Base-by-base conservation (phyloP, 2,113 vertebrate species). In the Actenoides lindsayi region DNA sequence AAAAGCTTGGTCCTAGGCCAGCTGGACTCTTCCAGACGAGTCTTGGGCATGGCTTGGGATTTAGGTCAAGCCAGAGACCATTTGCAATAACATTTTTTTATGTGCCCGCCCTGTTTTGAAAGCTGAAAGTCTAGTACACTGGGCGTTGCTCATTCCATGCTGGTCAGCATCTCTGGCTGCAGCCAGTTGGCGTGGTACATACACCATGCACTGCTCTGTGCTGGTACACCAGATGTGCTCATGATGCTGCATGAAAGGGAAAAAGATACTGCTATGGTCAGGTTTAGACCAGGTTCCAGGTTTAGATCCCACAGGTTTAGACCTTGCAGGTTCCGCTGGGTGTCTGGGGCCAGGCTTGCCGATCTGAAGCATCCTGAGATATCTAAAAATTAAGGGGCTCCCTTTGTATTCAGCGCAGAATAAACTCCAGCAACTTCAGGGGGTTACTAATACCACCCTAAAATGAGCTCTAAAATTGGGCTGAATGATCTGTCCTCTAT, bases 91-190 rank as follows among this genome's bases (percentile, higher is more conserved):
- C 1, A 3, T 41, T 70, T 82, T 82, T 89, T 51, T 50, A 28
- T 2, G 5, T 51, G 76, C 89, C 79, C 10, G 51, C 64, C 68
- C 80, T 87, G 73, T 95, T 83, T 95, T 84, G 93, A 89, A 94
- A 90, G 86, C 4, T 0, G 28, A 46, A 77, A 39, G 76, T 59
- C 91, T 89, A 16, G 28, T 31, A 41, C 28, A 25, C 65, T 73
- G 94, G 87, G 92, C 17, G 71, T 60, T 74, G 63, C 56, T 80
- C 90, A 48, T 76, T 75, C 78, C 57, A 24, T 0, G 0, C 13
- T 3, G 2, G 73, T 10, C 41, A 19, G 60, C 1, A 0, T 25
- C 87, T 44, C 88, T 18, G 65, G 56, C 48, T 41, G 46, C 0
- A 3, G 75, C 46, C 28, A 30, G 53, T 17, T 39, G 65, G 33